Base-by-base conservation (phyloP, 2,113 vertebrate species). In the Pimephales promelas region DNA sequence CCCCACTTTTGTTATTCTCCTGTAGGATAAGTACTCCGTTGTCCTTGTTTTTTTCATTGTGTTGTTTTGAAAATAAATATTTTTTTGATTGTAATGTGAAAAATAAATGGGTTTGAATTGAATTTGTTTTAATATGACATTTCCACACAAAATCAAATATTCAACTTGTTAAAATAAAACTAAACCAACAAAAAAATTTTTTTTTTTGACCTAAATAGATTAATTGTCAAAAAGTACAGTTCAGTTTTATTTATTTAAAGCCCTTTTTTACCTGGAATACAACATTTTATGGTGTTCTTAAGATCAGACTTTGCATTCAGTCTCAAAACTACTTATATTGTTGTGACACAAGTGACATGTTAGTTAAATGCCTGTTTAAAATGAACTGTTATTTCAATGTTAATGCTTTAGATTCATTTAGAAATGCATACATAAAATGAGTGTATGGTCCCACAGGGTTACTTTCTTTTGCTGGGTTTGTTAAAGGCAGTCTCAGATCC, bases 401-500 rank as follows among this genome's bases (percentile, higher is more conserved):
- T 36, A 36, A 66, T 66, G 62, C 62, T 66, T 36, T 22, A 68
- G 64, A 22, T 68, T 22, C 4, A 70, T 70, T 40, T n/a, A 70
- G 10, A 70, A 22, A 40, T 72, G 68, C 22, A 26, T n/a, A n/a
- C 66, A 43, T 24, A 45, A 26, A 61, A 8, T 22, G 8, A 9
- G 18, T 22, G 52, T 22, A 72, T 72, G 10, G 40, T 45, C 13
- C 68, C n/a, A 24, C 11, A 16, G 24, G 61, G 56, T 79, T 70
- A 88, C 40, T 83, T 85, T 86, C 90, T 92, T 87, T 91, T 93
- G 76, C 68, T 89, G 77, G 95, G 94, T 49, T 96, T 92, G 90
- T 95, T 96, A 56, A 98, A 95, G 74, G 91, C 97, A 0, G 97
- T 98, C 93, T 99, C 97, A 0, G 62, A 86, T 47, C 97, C 97